A percentile compares a stretch with the other conserved stretches of the same genome.
These are phyloP conservation scores for Picus viridis DNA, from an alignment of 2,797 vertebrate genomes.

Conservation along the genomic window DNA sequence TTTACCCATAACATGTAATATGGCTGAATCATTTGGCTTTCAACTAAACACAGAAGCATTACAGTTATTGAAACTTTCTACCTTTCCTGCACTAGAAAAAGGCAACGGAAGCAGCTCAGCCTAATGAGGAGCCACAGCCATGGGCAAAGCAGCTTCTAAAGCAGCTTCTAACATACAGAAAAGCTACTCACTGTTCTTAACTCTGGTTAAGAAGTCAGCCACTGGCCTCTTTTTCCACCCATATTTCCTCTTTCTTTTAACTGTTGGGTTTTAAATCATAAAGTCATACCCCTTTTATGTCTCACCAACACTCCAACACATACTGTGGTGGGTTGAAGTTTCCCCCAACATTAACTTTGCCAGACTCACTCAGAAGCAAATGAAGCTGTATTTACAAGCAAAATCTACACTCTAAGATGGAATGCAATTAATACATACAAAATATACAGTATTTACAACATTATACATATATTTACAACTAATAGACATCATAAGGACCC, in stretches of 20 bases:
- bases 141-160: neutral
- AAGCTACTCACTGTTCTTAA: neutral
- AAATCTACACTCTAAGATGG: too few species aligned
- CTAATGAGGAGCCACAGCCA: neutral
- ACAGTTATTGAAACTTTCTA: neutral
- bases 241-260: neutral
- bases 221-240: neutral
- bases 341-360: too few species aligned
- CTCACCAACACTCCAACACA: neutral
- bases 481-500: too few species aligned
- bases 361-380: too few species aligned
- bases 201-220: neutral
- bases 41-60: neutral
- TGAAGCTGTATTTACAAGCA: too few species aligned
- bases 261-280: neutral
- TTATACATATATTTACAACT: too few species aligned
- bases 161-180: accelerated
- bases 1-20: neutral
- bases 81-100: neutral
- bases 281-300: neutral
- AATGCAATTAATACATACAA: too few species aligned
- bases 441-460: too few species aligned
- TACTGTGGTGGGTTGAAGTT: too few species aligned
- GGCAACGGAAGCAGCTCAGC: neutral
- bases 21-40: neutral